Percentiles rank a stretch among this genome's conserved stretches.
phyloP scores from a whole-genome alignment of 2,113 vertebrate species.

The Nothoprocta perdicaria region DNA sequence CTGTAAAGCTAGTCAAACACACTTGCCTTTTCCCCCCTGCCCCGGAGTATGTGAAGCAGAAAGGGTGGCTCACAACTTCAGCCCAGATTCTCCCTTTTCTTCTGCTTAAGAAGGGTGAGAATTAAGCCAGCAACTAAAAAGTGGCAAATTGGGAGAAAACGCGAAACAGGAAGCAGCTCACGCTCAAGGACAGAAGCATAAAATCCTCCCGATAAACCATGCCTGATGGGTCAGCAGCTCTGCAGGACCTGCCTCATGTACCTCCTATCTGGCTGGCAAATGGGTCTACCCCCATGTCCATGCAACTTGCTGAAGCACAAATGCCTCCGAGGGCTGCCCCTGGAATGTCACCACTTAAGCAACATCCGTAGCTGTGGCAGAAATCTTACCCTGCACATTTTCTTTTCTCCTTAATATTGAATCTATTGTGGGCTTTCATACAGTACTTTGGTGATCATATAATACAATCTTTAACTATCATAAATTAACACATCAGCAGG shows the following conservation, averaged over 20 bases:
- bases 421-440: background rate
- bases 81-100: background rate
- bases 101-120: conserved; percentile 6
- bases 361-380: background rate
- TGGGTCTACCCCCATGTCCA: conserved; percentile 36
- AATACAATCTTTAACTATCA: conserved; percentile 30
- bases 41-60: background rate
- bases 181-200: conserved; percentile 3
- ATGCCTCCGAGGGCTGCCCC: background rate
- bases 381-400: background rate
- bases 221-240: background rate
- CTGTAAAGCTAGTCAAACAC: background rate
- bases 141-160: conserved; percentile 26
- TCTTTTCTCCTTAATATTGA: background rate
- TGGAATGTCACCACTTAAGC: background rate
- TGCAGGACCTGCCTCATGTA: background rate
- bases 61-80: background rate
- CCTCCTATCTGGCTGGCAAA: conserved; percentile 6
- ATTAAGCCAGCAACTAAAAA: conserved; percentile 44
- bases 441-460: background rate
- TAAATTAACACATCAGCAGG: background rate
- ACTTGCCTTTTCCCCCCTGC: background rate
- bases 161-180: conserved; percentile 23
- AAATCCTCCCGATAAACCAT: conserved; percentile 40
- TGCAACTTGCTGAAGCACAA: background rate